phyloP scores from a whole-genome alignment of 2,113 vertebrate species.

The Eulemur macaco region DNA sequence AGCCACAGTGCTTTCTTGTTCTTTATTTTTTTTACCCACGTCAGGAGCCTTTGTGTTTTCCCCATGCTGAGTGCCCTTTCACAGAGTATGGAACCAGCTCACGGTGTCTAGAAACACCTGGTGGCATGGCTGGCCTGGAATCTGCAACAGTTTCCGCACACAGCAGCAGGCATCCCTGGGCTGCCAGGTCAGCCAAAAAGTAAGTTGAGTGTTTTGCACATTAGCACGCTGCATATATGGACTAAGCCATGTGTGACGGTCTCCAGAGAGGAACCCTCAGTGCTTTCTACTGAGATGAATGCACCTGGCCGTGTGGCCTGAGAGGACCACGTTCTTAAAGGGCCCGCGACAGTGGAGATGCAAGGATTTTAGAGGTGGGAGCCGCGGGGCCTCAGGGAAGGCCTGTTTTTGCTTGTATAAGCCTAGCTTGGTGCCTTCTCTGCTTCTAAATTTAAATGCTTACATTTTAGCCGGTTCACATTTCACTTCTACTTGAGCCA shows the following conservation, averaged over 20 bases:
- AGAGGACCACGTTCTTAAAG: background rate
- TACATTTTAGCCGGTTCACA: background rate
- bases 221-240: background rate
- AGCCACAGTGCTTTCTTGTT: background rate
- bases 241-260: background rate
- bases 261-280: background rate
- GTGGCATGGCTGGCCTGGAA: background rate
- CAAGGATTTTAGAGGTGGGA: background rate
- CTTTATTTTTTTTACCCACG: background rate
- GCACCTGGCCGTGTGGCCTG: rapidly evolving
- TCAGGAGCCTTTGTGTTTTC: background rate
- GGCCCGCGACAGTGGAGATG: background rate
- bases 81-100: background rate
- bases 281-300: background rate
- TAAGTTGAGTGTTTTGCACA: slow-evolving; percentile 10
- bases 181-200: slow-evolving; percentile 23
- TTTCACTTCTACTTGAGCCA: slow-evolving; percentile 10
- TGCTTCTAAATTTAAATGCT: slow-evolving; percentile 38
- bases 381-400: background rate
- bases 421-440: background rate
- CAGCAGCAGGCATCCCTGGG: background rate
- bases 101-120: background rate
- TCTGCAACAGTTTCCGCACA: background rate
- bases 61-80: background rate
- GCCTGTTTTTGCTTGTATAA: background rate